Evolutionary conservation across 2,113 vertebrate species (phyloP).

Genomic region (Astatotilapia flaviijosephi): DNA sequence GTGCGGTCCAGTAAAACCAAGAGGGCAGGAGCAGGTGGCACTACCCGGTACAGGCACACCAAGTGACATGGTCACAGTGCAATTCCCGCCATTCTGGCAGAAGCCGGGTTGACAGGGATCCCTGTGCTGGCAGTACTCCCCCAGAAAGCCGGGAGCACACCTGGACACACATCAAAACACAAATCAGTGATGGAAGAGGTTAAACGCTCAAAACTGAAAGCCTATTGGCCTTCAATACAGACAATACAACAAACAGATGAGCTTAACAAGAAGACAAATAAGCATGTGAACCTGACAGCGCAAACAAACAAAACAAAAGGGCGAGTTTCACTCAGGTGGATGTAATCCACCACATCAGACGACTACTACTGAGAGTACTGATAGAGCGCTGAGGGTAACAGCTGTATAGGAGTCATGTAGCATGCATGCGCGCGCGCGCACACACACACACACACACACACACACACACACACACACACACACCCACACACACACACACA

Average conservation of each 20-base stretch:
- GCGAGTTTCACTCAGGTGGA: constrained; percentile 27
- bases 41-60: constrained; percentile 73
- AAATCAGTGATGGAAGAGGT: not conserved
- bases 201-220: not conserved
- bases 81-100: constrained; percentile 86
- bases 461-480: not conserved
- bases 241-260: not conserved
- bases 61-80: constrained; percentile 65
- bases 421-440: rapidly evolving
- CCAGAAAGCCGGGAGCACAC: constrained; percentile 83
- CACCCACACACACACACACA: not conserved
- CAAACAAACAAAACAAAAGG: constrained; percentile 46
- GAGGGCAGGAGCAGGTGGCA: constrained; percentile 78
- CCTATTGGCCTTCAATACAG: not conserved
- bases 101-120: constrained; percentile 82
- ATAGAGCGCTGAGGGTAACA: not conserved
- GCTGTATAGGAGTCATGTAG: not conserved
- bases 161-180: constrained; percentile 56
- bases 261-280: not conserved
- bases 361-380: not conserved
- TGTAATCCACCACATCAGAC: constrained; percentile 43
- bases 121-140: constrained; percentile 88
- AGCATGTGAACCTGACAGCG: not conserved
- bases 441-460: not conserved
- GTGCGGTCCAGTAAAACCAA: constrained; percentile 77